A percentile compares a stretch with the other conserved stretches of the same genome.
Conservation (phyloP, 2,113 vertebrate species). For the Brachyhypopomus occidentalis region DNA sequence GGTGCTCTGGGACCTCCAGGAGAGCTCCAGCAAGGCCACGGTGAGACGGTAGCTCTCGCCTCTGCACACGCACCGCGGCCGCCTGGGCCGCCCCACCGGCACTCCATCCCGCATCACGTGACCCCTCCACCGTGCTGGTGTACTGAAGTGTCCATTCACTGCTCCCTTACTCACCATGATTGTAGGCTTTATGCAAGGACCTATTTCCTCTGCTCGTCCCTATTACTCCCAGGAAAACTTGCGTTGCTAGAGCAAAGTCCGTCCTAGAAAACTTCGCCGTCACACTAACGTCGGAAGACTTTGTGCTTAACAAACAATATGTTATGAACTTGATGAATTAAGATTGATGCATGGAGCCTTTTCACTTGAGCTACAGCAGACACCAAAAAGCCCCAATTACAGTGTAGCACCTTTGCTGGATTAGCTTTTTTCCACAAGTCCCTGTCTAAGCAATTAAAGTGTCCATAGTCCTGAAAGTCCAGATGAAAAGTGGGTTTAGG, state of each 20-base stretch:
- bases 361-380: not conserved
- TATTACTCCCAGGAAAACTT: not conserved
- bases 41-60: slow-evolving; percentile 77
- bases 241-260: too few species aligned
- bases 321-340: slow-evolving; percentile 47
- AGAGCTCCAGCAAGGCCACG: slow-evolving; percentile 85
- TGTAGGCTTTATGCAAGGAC: not conserved
- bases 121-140: too few species aligned
- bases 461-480: slow-evolving; percentile 52
- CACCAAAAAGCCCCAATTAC: slow-evolving; percentile 7
- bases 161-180: too few species aligned
- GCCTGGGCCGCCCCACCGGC: not conserved
- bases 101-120: not conserved
- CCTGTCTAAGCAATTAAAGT: slow-evolving; percentile 62
- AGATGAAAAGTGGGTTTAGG: slow-evolving; percentile 48
- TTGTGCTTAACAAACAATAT: slow-evolving; percentile 9
- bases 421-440: slow-evolving; percentile 44
- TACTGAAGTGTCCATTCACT: too few species aligned
- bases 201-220: not conserved
- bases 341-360: slow-evolving; percentile 13
- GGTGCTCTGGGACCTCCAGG: slow-evolving; percentile 93
- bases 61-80: slow-evolving; percentile 68
- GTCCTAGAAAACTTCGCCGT: not conserved
- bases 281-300: not conserved
- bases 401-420: not conserved